Base-by-base conservation (phyloP, 30 jellyfish, hydroid and myxozoan genomes). In the Hydractinia symbiolongicarpus region DNA sequence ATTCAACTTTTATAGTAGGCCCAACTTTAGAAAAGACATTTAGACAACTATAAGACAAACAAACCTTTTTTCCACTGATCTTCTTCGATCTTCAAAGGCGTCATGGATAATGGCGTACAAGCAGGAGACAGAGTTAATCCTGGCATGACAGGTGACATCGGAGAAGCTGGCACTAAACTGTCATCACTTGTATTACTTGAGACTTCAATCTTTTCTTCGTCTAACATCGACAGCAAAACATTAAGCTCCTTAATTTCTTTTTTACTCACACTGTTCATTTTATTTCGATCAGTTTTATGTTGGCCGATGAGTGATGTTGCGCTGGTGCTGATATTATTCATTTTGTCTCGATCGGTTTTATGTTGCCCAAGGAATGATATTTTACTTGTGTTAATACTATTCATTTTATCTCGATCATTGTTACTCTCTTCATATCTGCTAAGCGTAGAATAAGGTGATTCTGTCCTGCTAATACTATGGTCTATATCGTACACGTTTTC, bases 161-260 rank as follows among this genome's bases (percentile, higher is more conserved):
- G 44, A 30, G 44, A 30, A 30, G 44, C 44, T 30, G 44, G 44
- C 44, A 30, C 44, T 30, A 30, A 1, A 30, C 44, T 30, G 44
- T 30, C 44, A 30, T 30, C 44, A 30, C 44, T 30, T 2, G 44
- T 30, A 30, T 30, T 30, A 30, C 44, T 30, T 30, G 44, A 30
- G 44, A 30, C 44, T 30, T 30, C 44, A 30, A 30, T 30, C 44
- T 30, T 30, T 30, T 30, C 44, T 30, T 30, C 44, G 44, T 30
- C 44, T 30, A 30, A 30, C 44, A 30, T 30, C 44, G 44, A 30
- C 44, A 30, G 44, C 50, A 71, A 53, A 20, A 20, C 80, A 71
- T 71, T 71, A 8, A 71, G 80, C 4, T 71, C 80, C 7, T 50
- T 13, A 53, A 71, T 71, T 50, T 71, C 80, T 60, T 53, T 50